Conservation (phyloP, 2,888 invertebrate genomes). For the Drosophila melanocephala region DNA sequence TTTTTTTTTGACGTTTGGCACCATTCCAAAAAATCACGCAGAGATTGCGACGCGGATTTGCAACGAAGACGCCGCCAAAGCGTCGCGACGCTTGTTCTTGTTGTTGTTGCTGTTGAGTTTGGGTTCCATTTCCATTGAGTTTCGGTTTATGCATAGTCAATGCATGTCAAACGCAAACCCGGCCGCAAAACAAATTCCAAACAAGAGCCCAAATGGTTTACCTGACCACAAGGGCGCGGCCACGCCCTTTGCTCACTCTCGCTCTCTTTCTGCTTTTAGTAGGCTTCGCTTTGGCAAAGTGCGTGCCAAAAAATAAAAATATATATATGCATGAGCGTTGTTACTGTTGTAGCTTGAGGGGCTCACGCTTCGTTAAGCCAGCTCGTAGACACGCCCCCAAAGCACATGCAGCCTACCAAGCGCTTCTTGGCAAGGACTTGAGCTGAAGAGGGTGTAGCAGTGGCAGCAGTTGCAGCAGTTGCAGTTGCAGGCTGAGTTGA, state of each 20-base stretch:
- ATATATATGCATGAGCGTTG: slow-evolving; percentile 49
- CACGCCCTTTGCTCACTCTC: not conserved
- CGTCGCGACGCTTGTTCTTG: slow-evolving; percentile 48
- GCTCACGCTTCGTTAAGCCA: slow-evolving; percentile 52
- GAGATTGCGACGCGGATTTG: slow-evolving; percentile 64
- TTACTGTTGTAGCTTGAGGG: slow-evolving; percentile 31
- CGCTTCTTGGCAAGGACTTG: slow-evolving; percentile 15
- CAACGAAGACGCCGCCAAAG: slow-evolving; percentile 61
- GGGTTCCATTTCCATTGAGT: slow-evolving; percentile 20
- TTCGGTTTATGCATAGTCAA: slow-evolving; percentile 69
- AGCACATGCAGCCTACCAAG: slow-evolving; percentile 32
- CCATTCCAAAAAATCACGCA: slow-evolving; percentile 67
- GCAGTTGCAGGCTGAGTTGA: slow-evolving; percentile 1
- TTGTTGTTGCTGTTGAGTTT: not conserved
- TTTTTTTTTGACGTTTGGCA: slow-evolving; percentile 44
- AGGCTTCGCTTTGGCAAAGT: slow-evolving; percentile 40
- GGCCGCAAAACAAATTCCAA: slow-evolving; percentile 47
- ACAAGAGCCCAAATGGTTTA: slow-evolving; percentile 63
- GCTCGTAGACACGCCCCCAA: slow-evolving; percentile 52
- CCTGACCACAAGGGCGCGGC: slow-evolving; percentile 67
- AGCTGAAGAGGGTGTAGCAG: slow-evolving; percentile 2
- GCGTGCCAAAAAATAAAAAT: slow-evolving; percentile 63
- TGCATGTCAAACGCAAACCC: slow-evolving; percentile 75
- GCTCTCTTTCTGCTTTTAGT: not conserved
- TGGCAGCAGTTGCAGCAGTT: not conserved